These are phyloP conservation scores for Ptiloglossa arizonensis DNA, from an alignment of 1,140 invertebrate genomes.

Conservation along the genomic window DNA sequence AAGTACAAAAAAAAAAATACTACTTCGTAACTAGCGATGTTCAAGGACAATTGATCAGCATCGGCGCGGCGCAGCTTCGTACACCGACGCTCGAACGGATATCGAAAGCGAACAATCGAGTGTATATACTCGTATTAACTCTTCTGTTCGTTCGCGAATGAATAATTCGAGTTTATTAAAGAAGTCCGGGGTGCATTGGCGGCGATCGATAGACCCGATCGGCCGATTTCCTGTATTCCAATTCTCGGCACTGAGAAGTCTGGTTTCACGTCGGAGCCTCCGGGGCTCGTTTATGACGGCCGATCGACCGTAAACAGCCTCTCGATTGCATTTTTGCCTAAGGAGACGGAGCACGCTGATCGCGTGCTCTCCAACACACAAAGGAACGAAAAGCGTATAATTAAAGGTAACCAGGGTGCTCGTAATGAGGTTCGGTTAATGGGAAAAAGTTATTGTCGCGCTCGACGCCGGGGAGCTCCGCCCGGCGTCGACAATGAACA, in stretches of 20 bases:
- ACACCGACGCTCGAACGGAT: not conserved
- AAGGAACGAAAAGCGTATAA: conserved; percentile 37
- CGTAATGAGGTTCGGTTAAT: conserved; percentile 45
- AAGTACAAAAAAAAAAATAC: no score
- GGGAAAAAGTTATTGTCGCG: conserved; percentile 35
- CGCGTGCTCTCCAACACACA: conserved; percentile 8
- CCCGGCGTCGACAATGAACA: not conserved
- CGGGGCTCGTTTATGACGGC: conserved; percentile 51
- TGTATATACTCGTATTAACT: not conserved
- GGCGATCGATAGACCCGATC: conserved; percentile 28
- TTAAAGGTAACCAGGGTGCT: conserved; percentile 46
- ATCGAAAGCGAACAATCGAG: not conserved
- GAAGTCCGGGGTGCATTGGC: not conserved
- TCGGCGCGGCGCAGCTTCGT: no score
- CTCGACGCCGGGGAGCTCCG: not conserved
- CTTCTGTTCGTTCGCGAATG: not conserved
- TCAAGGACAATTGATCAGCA: no score
- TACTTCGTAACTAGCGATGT: no score
- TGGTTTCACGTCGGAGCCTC: conserved; percentile 23
- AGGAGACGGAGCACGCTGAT: conserved; percentile 32
- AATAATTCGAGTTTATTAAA: conserved; percentile 7
- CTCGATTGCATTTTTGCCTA: conserved; percentile 36
- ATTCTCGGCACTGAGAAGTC: conserved; percentile 32
- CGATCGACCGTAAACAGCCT: conserved; percentile 62
- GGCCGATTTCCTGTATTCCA: conserved; percentile 43